phyloP scores from a whole-genome alignment of 2,797 vertebrate genomes.

The Characodon lateralis region DNA sequence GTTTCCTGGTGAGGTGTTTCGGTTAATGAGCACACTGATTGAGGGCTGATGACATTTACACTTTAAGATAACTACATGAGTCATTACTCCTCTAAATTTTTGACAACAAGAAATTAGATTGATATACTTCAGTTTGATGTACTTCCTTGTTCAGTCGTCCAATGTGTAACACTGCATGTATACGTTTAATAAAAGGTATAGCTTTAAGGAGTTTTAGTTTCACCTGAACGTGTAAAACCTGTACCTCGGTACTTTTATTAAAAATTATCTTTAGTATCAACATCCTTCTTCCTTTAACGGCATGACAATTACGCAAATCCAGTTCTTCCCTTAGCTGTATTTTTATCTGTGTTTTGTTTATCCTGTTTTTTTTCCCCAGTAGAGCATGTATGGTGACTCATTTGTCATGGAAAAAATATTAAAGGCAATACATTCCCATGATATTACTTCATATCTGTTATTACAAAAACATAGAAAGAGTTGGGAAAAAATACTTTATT shows the following conservation, averaged over 20 bases:
- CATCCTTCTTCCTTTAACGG: neutral
- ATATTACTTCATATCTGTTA: neutral
- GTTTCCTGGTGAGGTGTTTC: neutral
- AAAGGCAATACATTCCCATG: neutral
- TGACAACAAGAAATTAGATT: neutral
- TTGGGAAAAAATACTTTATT: neutral
- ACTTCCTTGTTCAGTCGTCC: neutral
- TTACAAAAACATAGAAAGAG: neutral
- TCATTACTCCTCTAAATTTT: neutral
- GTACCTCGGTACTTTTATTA: neutral
- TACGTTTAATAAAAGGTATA: neutral
- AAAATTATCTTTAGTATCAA: no score
- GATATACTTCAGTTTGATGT: neutral
- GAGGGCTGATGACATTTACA: neutral
- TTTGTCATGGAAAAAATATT: neutral
- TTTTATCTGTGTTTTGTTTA: neutral
- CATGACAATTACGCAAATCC: neutral
- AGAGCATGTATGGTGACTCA: neutral
- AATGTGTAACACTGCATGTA: neutral
- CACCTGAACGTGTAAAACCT: neutral
- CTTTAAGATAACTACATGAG: neutral
- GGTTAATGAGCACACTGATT: neutral
- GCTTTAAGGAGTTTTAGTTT: neutral
- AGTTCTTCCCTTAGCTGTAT: neutral
- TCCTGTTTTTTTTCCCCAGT: neutral